Evolutionary conservation across 1,140 invertebrate species (phyloP).

Genomic region (Eupristina koningsbergeri): DNA sequence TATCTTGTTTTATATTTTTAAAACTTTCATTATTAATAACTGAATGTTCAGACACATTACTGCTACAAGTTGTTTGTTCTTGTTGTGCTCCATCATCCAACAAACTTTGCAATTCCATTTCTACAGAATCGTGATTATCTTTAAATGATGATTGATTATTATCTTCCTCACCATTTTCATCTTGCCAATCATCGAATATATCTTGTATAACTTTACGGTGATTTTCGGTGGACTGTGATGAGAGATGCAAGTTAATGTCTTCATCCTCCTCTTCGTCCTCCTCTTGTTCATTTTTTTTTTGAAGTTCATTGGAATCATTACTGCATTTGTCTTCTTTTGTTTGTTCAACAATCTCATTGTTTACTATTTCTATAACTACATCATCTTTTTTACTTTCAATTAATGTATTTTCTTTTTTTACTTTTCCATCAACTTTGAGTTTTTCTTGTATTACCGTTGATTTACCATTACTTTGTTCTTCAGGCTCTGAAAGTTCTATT

Average conservation of each 20-base stretch:
- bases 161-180: conserved; percentile 67
- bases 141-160: conserved; percentile 51
- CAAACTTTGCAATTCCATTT: conserved; percentile 67
- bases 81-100: conserved; percentile 60
- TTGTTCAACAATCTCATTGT: not conserved
- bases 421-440: not conserved
- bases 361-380: not conserved
- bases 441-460: not conserved
- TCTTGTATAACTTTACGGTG: conserved; percentile 69
- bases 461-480: not conserved
- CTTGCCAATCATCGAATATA: conserved; percentile 71
- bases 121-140: conserved; percentile 64
- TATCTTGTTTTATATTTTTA: conserved; percentile 3
- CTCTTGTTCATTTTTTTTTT: not conserved
- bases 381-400: not conserved
- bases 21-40: not conserved
- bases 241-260: conserved; percentile 35
- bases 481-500: not conserved
- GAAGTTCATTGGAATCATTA: not conserved
- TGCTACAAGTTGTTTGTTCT: conserved; percentile 18
- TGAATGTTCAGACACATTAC: not conserved
- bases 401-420: not conserved
- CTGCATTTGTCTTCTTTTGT: not conserved
- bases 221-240: conserved; percentile 53
- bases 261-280: conserved; percentile 24